These are phyloP conservation scores for Chamaetylas fuelleborni DNA, from an alignment of 2,113 vertebrate species.

Conservation along the genomic window DNA sequence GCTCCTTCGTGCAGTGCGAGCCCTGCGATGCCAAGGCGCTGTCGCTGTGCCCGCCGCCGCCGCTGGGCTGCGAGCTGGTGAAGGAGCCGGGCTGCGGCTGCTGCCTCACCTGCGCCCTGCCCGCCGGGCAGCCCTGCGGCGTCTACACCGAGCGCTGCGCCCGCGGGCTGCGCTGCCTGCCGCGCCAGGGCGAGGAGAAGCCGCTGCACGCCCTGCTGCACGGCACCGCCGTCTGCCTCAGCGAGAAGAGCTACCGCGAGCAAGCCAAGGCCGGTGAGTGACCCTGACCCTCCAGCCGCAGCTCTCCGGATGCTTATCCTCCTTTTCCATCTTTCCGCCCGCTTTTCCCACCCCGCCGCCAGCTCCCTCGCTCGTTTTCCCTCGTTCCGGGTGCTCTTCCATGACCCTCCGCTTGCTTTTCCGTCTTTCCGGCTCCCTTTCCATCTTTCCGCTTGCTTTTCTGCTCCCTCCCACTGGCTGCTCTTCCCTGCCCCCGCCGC, in stretches of 20 bases:
- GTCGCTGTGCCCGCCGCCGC: slow-evolving; percentile 91
- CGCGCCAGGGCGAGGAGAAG: slow-evolving; percentile 93
- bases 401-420: not conserved
- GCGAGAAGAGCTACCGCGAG: slow-evolving; percentile 94
- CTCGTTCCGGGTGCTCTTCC: not conserved
- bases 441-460: not conserved
- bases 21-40: slow-evolving; percentile 94
- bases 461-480: not conserved
- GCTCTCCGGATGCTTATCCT: not conserved
- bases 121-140: slow-evolving; percentile 92
- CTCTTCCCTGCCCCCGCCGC: not conserved
- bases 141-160: slow-evolving; percentile 96
- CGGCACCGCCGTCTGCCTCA: slow-evolving; percentile 92
- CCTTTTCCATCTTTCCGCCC: not conserved
- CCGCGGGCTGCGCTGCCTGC: slow-evolving; percentile 91
- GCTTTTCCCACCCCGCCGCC: not conserved
- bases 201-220: slow-evolving; percentile 96
- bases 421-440: not conserved
- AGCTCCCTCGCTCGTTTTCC: not conserved
- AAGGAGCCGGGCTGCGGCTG: slow-evolving; percentile 98
- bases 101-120: slow-evolving; percentile 95
- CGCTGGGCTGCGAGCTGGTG: slow-evolving; percentile 92
- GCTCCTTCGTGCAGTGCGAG: slow-evolving; percentile 95
- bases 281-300: not conserved
- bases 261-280: slow-evolving; percentile 86